These are phyloP conservation scores for Brachionus calyciflorus DNA, from an alignment of 1,140 invertebrate genomes.

Conservation along the genomic window DNA sequence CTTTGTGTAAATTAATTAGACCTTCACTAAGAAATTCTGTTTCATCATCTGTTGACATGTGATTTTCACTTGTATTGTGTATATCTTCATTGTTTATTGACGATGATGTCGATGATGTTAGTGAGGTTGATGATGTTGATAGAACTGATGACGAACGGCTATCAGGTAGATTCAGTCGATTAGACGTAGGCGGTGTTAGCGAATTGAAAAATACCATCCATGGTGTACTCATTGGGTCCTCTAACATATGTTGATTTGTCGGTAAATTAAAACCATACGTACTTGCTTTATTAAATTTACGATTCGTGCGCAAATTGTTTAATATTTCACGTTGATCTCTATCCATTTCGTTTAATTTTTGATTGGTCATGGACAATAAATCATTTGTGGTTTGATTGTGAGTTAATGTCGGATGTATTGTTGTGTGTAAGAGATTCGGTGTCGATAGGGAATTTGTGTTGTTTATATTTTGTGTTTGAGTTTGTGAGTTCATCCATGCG, in stretches of 20 bases:
- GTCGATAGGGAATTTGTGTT: not conserved
- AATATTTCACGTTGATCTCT: conserved; percentile 9
- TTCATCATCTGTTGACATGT: not conserved
- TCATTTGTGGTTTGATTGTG: not conserved
- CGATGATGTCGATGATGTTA: not conserved
- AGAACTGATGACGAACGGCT: conserved; percentile 1
- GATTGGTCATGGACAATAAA: not conserved
- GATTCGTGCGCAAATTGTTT: conserved; percentile 8
- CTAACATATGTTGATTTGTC: conserved; percentile 28
- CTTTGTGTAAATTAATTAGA: conserved; percentile 17
- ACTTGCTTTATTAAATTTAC: conserved; percentile 27
- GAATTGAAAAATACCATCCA: not conserved
- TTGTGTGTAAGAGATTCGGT: not conserved
- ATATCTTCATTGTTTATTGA: not conserved
- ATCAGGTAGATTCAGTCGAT: not conserved
- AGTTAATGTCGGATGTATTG: not conserved
- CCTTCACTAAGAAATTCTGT: conserved; percentile 3
- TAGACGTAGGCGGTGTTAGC: not conserved
- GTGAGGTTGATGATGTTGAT: not conserved
- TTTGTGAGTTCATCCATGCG: conserved; percentile 29
- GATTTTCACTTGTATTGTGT: not conserved
- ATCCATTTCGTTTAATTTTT: conserved; percentile 5
- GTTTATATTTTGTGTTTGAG: not conserved
- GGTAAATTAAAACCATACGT: conserved; percentile 39
- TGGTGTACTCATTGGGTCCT: conserved; percentile 44